Conservation (phyloP, 53 echinoderm and acorn worm species). For the Pentamera pediparva region DNA sequence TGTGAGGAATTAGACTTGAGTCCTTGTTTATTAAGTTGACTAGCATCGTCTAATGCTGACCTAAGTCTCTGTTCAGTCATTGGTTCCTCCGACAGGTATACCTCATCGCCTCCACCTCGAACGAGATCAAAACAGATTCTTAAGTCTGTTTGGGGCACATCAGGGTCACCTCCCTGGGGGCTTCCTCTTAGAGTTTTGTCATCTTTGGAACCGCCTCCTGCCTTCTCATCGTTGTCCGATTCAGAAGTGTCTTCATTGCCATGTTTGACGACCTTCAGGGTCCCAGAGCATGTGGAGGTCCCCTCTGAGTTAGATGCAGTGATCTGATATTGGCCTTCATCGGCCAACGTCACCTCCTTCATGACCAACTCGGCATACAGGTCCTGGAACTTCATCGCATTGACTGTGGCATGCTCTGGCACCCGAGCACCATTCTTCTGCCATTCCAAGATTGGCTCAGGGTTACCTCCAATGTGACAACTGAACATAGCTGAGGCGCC, state of each 20-base stretch:
- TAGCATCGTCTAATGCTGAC: neutral
- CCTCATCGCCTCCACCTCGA: constrained; percentile 9
- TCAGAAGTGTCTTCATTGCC: constrained; percentile 6
- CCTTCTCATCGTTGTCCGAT: constrained; percentile 16
- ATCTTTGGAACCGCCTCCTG: constrained; percentile 4
- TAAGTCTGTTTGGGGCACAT: neutral
- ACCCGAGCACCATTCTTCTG: constrained; percentile 70
- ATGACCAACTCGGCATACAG: constrained; percentile 66
- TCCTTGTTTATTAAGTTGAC: neutral
- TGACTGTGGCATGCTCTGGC: constrained; percentile 34
- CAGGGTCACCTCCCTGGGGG: neutral
- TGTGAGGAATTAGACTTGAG: no score
- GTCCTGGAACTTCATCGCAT: constrained; percentile 53
- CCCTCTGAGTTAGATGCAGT: constrained; percentile 58
- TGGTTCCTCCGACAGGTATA: neutral
- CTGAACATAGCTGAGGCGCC: constrained; percentile 71
- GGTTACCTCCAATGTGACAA: constrained; percentile 67
- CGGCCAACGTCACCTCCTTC: constrained; percentile 41
- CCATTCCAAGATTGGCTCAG: constrained; percentile 70
- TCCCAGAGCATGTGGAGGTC: constrained; percentile 47
- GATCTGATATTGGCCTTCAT: constrained; percentile 71
- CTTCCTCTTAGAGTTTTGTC: constrained; percentile 9
- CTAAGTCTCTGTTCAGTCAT: neutral
- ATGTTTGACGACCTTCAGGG: constrained; percentile 37
- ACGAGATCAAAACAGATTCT: constrained; percentile 9